These are phyloP conservation scores for Microplitis deprimator DNA, from an alignment of 2,888 invertebrate genomes.

Conservation along the genomic window DNA sequence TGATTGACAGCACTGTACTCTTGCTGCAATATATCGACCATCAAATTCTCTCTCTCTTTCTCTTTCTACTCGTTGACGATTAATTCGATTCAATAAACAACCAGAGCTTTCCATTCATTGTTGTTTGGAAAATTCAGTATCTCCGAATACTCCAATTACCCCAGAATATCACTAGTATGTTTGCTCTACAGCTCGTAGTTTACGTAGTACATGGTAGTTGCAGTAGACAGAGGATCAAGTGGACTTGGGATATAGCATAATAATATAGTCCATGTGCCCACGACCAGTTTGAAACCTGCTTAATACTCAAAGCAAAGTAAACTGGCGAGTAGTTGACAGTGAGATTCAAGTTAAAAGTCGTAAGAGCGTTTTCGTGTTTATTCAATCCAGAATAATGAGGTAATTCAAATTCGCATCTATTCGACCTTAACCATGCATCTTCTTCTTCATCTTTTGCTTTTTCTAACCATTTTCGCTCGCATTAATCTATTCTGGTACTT, in stretches of 20 bases:
- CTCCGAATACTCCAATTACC: conserved; percentile 10
- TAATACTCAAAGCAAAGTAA: background rate
- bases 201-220: background rate
- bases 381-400: background rate
- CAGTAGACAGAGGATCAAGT: background rate
- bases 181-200: background rate
- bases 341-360: background rate
- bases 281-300: background rate
- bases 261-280: background rate
- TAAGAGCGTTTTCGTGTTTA: conserved; percentile 15
- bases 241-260: background rate
- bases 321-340: conserved; percentile 3
- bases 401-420: background rate
- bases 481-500: too few species aligned
- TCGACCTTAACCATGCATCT: background rate
- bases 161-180: background rate
- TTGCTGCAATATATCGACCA: too few species aligned
- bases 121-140: conserved; percentile 4
- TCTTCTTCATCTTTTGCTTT: background rate
- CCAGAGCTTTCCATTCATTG: background rate
- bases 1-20: too few species aligned
- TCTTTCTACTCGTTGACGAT: background rate
- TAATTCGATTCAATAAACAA: conserved; percentile 15
- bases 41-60: background rate
- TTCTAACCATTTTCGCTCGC: too few species aligned